These are phyloP conservation scores for Acleris cristana DNA, from an alignment of 2,888 invertebrate genomes.

Conservation along the genomic window DNA sequence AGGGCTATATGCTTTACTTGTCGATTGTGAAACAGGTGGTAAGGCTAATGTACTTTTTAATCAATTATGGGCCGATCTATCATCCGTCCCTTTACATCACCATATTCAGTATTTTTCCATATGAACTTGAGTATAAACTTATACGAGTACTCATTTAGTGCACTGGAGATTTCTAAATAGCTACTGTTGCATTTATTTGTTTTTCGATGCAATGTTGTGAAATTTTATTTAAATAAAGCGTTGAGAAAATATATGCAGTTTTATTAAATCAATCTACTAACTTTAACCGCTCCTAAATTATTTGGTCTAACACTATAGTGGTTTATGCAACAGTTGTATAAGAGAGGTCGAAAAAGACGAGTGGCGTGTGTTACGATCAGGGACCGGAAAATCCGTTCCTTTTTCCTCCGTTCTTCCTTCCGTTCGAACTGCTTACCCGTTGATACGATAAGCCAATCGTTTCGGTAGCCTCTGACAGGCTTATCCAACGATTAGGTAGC, in stretches of 20 bases:
- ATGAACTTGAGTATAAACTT: slow-evolving; percentile 4
- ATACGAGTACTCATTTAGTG: slow-evolving; percentile 37
- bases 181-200: slow-evolving; percentile 37
- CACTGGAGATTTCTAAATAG: slow-evolving; percentile 34
- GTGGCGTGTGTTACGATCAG: too few species aligned
- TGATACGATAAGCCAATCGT: too few species aligned
- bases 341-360: too few species aligned
- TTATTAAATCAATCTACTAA: neutral
- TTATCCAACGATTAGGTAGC: too few species aligned
- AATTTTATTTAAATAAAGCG: slow-evolving; percentile 56
- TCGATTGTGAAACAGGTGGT: too few species aligned
- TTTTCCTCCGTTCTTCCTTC: too few species aligned
- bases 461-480: too few species aligned
- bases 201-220: slow-evolving; percentile 54
- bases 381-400: too few species aligned
- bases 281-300: neutral
- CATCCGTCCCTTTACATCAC: slow-evolving; percentile 45
- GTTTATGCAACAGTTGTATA: too few species aligned
- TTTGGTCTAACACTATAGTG: too few species aligned
- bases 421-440: too few species aligned
- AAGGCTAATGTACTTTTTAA: neutral
- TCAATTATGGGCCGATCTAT: slow-evolving; percentile 39
- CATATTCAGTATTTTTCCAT: slow-evolving; percentile 27
- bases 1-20: too few species aligned
- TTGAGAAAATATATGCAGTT: slow-evolving; percentile 41